These are phyloP conservation scores for Agrochola circellaris DNA, from an alignment of 2,888 invertebrate species.

Conservation along the genomic window DNA sequence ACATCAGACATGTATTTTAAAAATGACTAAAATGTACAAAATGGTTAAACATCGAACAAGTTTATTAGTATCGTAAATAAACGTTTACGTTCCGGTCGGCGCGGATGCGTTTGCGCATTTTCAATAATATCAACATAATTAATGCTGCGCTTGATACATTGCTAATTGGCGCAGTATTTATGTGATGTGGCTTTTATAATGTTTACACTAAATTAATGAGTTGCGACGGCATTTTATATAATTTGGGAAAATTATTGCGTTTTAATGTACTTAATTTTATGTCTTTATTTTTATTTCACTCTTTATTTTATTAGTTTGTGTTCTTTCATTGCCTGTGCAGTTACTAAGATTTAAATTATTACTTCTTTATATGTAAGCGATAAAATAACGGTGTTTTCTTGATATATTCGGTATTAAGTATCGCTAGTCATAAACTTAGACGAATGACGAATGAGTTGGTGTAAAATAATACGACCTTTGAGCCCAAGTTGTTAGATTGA, in stretches of 20 bases:
- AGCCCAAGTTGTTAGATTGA: slow-evolving; percentile 43
- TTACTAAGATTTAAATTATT: not conserved
- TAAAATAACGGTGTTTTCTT: not conserved
- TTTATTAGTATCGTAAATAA: slow-evolving; percentile 67
- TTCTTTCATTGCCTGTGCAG: not conserved
- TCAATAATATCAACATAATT: slow-evolving; percentile 69
- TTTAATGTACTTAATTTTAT: slow-evolving; percentile 38
- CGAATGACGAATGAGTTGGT: slow-evolving; percentile 34
- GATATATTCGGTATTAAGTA: slow-evolving; percentile 42
- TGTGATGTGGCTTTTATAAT: slow-evolving; percentile 62
- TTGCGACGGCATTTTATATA: slow-evolving; percentile 44
- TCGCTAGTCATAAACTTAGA: slow-evolving; percentile 17
- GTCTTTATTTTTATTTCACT: slow-evolving; percentile 29
- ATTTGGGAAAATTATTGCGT: slow-evolving; percentile 49
- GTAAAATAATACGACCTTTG: slow-evolving; percentile 43
- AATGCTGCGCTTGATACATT: slow-evolving; percentile 69
- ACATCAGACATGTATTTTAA: slow-evolving; percentile 4
- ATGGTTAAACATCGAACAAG: slow-evolving; percentile 57
- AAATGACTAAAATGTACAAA: slow-evolving; percentile 50
- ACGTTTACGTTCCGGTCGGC: slow-evolving; percentile 60
- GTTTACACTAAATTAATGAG: slow-evolving; percentile 63
- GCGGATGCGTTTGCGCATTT: slow-evolving; percentile 63
- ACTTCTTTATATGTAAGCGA: not conserved
- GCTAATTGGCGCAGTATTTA: slow-evolving; percentile 70
- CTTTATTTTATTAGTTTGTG: slow-evolving; percentile 14